Percentiles rank a stretch among this genome's conserved stretches.
phyloP scores from a whole-genome alignment of 2,888 invertebrate genomes.

The Ophioninae sp. region DNA sequence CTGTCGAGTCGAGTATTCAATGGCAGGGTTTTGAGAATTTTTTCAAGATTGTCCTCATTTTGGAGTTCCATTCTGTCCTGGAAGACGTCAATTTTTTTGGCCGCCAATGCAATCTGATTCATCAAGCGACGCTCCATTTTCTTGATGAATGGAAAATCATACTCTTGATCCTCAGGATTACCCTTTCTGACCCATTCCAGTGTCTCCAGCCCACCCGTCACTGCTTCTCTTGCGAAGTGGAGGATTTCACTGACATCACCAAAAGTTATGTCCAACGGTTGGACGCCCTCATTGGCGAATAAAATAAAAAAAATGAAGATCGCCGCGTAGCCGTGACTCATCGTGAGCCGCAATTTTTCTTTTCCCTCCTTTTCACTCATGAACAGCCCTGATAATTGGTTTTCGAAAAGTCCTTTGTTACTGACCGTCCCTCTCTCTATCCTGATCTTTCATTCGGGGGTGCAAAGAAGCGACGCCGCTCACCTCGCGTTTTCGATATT shows the following conservation, averaged over 20 bases:
- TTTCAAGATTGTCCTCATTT: conserved; percentile 62
- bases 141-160: conserved; percentile 84
- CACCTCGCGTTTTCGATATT: conserved; percentile 5
- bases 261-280: conserved; percentile 61
- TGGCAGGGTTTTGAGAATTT: conserved; percentile 77
- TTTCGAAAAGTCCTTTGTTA: conserved; percentile 24
- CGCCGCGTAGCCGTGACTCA: not conserved
- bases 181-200: conserved; percentile 68
- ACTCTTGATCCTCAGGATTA: conserved; percentile 78
- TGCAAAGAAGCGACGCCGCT: not conserved
- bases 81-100: conserved; percentile 70
- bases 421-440: not conserved
- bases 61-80: conserved; percentile 67
- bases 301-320: not conserved
- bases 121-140: conserved; percentile 82
- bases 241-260: conserved; percentile 72
- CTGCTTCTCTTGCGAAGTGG: conserved; percentile 69
- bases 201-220: conserved; percentile 69
- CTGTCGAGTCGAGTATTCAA: conserved; percentile 83
- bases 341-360: not conserved
- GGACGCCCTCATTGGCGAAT: not conserved
- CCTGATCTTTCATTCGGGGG: not conserved
- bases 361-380: not conserved
- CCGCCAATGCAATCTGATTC: conserved; percentile 68
- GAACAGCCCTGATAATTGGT: not conserved